Evolutionary conservation across 2,888 invertebrate genomes (phyloP).

Genomic region (Ectemnius continuus): DNA sequence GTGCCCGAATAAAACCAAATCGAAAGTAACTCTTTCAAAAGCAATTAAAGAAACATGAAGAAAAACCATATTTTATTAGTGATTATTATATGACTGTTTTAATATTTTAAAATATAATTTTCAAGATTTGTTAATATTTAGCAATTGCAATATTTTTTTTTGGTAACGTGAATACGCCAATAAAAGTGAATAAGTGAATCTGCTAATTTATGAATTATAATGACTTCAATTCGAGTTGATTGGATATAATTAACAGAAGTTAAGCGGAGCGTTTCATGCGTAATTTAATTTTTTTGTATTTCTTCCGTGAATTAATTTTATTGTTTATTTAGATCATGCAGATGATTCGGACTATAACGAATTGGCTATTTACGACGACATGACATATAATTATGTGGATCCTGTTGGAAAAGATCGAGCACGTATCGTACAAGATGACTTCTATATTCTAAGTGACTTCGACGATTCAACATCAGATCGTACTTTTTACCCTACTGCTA

Average conservation of each 20-base stretch:
- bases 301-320: not conserved
- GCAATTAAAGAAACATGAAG: too few species aligned
- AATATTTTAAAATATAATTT: not conserved
- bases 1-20: too few species aligned
- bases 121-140: not conserved
- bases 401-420: conserved; percentile 39
- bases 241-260: conserved; percentile 55
- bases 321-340: conserved; percentile 61
- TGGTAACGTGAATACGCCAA: conserved; percentile 2
- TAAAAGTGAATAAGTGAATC: not conserved
- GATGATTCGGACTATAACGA: conserved; percentile 71
- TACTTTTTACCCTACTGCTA: conserved; percentile 22
- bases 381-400: conserved; percentile 52
- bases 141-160: not conserved
- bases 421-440: conserved; percentile 60
- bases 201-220: conserved; percentile 34
- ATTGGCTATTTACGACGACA: conserved; percentile 66
- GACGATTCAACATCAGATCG: conserved; percentile 36
- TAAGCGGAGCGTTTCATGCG: conserved; percentile 24
- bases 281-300: conserved; percentile 4
- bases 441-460: conserved; percentile 62
- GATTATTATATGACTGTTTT: not conserved
- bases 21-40: too few species aligned
- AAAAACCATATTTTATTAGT: not conserved
- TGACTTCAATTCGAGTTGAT: conserved; percentile 55